Percentiles rank a stretch among this genome's conserved stretches.
Conservation (phyloP, 2,113 vertebrate species). For the Pseudopodoces humilis region DNA sequence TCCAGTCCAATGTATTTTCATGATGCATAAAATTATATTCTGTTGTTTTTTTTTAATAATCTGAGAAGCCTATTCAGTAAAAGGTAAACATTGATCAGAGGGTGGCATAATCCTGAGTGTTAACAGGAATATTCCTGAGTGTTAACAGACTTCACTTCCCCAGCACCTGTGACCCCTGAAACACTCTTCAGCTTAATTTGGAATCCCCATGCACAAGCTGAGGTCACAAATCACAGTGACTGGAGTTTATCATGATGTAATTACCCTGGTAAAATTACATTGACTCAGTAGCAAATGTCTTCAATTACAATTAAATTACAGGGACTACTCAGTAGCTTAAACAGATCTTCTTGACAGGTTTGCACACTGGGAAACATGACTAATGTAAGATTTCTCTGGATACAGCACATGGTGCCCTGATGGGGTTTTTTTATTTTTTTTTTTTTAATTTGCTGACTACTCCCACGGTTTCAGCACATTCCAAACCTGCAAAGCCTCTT, state of each 20-base stretch:
- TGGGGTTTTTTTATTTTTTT: not conserved
- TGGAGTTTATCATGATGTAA: slow-evolving; percentile 70
- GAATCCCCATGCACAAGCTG: slow-evolving; percentile 27
- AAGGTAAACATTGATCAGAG: slow-evolving; percentile 18
- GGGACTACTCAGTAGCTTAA: slow-evolving; percentile 30
- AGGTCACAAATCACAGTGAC: slow-evolving; percentile 59
- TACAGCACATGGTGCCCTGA: not conserved
- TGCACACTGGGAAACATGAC: slow-evolving; percentile 53
- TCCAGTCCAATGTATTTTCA: not conserved
- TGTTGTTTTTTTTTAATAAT: not conserved
- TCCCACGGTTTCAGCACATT: not conserved
- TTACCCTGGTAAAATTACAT: slow-evolving; percentile 62
- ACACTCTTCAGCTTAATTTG: slow-evolving; percentile 59
- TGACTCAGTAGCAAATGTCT: slow-evolving; percentile 66
- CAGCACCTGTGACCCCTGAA: slow-evolving; percentile 42
- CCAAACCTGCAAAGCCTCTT: not conserved
- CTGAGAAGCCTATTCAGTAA: not conserved
- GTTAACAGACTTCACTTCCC: slow-evolving; percentile 38
- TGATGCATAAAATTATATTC: not conserved
- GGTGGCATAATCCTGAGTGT: not conserved
- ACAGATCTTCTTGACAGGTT: slow-evolving; percentile 55
- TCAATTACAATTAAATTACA: slow-evolving; percentile 70
- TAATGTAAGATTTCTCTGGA: slow-evolving; percentile 41
- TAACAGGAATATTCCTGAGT: not conserved
- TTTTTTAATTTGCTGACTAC: not conserved